Base-by-base conservation (phyloP, 2,113 vertebrate genomes). In the Calonectris borealis region DNA sequence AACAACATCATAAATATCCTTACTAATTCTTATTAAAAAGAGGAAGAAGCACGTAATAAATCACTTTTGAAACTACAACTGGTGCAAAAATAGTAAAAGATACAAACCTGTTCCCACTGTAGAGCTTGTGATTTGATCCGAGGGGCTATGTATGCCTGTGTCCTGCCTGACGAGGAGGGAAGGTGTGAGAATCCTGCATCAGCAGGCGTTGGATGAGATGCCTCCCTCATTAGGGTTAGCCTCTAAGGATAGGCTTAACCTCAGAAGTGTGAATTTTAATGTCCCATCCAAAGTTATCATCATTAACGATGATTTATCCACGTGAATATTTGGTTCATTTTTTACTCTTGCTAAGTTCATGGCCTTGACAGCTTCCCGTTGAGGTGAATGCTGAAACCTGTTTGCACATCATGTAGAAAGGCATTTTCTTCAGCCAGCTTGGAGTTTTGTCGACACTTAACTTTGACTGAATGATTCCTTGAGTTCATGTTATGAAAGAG, bases 21-120 rank as follows among this genome's bases (percentile, higher is more conserved):
- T 93, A 82, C 51, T 97, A 97, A 91, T 92, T 97, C 77, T 94
- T 97, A 95, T 88, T 97, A 94, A 91, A 86, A 93, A 57, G 69
- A 96, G 84, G 88, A 96, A 93, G 83, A 91, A 94, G 26, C 83
- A 92, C 73, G 85, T 95, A 97, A 96, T 97, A 97, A 97, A 96
- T 95, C 86, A 91, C 73, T 95, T 97, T 94, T 97, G 81, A 96
- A 97, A 92, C 84, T 83, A 96, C 77, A 97, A 6, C 61, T 95
- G 58, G 54, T 96, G n/a, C 10, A 93, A 61, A 92, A 66, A 19
- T 20, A 85, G 14, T 21, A 60, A 83, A 90, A 83, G 27, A 16
- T 77, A 38, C 88, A 95, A 87, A 95, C 86, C 76, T 91, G 80
- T 94, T 96, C 58, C 52, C 66, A 69, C 81, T 95, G 40, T 61